Conservation (phyloP, 2,113 vertebrate species). For the Lophura nycthemera region DNA sequence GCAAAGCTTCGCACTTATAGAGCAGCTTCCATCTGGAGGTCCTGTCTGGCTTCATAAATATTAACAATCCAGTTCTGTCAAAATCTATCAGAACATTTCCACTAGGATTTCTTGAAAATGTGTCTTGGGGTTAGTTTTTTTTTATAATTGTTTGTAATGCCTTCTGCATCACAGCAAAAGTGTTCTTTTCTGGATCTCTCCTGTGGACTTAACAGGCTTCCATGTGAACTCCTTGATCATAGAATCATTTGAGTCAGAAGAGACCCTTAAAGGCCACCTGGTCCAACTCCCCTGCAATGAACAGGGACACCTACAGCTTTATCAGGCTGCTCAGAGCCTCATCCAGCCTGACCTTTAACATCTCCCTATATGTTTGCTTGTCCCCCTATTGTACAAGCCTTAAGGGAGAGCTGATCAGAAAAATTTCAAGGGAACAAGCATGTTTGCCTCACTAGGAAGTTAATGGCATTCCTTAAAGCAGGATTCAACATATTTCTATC, state of each 20-base stretch:
- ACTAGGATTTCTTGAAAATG: not conserved
- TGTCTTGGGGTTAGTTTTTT: not conserved
- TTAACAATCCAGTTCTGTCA: conserved; percentile 40
- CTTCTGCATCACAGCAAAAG: not conserved
- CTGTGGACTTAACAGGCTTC: not conserved
- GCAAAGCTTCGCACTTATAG: not conserved
- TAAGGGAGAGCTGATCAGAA: not conserved
- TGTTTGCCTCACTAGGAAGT: not conserved
- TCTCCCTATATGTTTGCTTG: not conserved
- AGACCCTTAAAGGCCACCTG: too few relatives aligned
- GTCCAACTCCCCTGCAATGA: too few relatives aligned
- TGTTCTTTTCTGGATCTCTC: not conserved
- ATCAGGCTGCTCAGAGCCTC: too few relatives aligned
- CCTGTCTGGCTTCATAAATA: conserved; percentile 53
- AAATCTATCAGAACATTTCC: conserved; percentile 32
- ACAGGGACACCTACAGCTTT: too few relatives aligned
- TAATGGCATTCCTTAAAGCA: not conserved
- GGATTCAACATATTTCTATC: not conserved
- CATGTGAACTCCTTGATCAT: not conserved
- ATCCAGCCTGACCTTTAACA: too few relatives aligned
- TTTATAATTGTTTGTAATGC: not conserved
- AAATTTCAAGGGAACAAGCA: not conserved
- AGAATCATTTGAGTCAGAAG: too few relatives aligned
- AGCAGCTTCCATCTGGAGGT: conserved; percentile 42
- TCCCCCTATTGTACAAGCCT: not conserved